phyloP scores from a whole-genome alignment of 2,797 vertebrate genomes.

The Kryptolebias ocellatus region DNA sequence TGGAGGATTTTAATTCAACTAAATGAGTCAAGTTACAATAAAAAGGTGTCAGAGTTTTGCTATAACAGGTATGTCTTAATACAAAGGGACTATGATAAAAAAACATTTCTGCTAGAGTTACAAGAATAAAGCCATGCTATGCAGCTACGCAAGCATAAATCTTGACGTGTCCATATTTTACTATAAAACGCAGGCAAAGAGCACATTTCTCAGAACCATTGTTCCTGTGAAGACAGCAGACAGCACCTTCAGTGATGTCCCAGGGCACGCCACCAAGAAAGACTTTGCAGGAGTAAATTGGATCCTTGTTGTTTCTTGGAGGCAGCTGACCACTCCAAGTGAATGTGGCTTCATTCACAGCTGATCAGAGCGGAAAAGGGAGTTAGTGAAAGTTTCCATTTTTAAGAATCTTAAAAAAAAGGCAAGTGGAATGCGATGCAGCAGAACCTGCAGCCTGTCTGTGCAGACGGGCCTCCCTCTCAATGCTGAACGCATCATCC shows the following conservation, averaged over 20 bases:
- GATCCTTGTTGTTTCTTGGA: slow-evolving; percentile 96
- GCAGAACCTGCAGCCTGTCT: slow-evolving; percentile 93
- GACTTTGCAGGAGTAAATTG: slow-evolving; percentile 97
- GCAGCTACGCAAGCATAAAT: no score
- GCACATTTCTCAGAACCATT: no score
- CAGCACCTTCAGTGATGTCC: slow-evolving; percentile 96
- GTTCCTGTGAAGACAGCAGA: fast-evolving
- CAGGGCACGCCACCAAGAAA: slow-evolving; percentile 98
- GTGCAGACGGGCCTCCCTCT: slow-evolving; percentile 95
- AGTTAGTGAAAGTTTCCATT: background rate
- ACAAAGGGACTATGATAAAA: no score
- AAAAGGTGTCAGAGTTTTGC: no score
- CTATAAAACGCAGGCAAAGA: no score
- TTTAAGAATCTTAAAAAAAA: background rate
- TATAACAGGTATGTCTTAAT: no score
- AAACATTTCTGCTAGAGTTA: no score
- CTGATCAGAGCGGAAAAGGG: slow-evolving; percentile 65
- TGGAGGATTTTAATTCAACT: no score
- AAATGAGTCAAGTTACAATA: no score
- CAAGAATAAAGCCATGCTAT: no score
- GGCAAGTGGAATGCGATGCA: background rate
- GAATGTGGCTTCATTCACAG: slow-evolving; percentile 96
- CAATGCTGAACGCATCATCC: slow-evolving; percentile 94
- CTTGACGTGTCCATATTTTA: no score
- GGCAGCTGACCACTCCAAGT: slow-evolving; percentile 98